Conservation (phyloP, 2,113 vertebrate species). For the Pseudolaguvia tuberculata region DNA sequence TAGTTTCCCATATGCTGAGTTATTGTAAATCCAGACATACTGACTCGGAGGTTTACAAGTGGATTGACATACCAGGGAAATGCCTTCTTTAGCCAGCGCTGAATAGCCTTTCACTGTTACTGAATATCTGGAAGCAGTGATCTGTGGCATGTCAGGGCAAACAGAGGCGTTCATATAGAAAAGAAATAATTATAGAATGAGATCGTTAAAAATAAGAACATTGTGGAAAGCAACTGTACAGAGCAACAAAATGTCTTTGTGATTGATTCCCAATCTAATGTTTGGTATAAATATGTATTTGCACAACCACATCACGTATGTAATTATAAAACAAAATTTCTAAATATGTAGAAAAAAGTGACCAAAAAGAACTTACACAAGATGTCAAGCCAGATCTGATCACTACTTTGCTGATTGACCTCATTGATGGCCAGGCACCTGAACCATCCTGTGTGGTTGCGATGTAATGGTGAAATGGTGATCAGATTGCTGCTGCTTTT, state of each 20-base stretch:
- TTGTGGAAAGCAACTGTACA: too few relatives aligned
- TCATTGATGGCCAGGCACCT: conserved; percentile 71
- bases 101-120: conserved; percentile 71
- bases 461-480: conserved; percentile 66
- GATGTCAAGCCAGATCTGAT: conserved; percentile 73
- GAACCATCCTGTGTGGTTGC: conserved; percentile 81
- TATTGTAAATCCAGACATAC: conserved; percentile 69
- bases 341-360: neutral
- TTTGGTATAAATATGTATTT: neutral
- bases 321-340: neutral
- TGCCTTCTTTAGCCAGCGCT: conserved; percentile 74
- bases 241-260: too few relatives aligned
- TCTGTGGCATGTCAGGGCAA: conserved; percentile 73
- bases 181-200: too few relatives aligned
- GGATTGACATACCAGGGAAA: conserved; percentile 79
- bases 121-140: conserved; percentile 75
- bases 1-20: conserved; percentile 79
- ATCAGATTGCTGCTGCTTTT: conserved; percentile 56
- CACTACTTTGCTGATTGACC: conserved; percentile 74
- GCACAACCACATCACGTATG: too few relatives aligned
- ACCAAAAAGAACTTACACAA: conserved; percentile 82
- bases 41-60: conserved; percentile 80
- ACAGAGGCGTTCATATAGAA: conserved; percentile 6
- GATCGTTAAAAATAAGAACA: too few relatives aligned
- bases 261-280: neutral